Conservation (phyloP, 2,888 invertebrate genomes). For the Nycteola revayana region DNA sequence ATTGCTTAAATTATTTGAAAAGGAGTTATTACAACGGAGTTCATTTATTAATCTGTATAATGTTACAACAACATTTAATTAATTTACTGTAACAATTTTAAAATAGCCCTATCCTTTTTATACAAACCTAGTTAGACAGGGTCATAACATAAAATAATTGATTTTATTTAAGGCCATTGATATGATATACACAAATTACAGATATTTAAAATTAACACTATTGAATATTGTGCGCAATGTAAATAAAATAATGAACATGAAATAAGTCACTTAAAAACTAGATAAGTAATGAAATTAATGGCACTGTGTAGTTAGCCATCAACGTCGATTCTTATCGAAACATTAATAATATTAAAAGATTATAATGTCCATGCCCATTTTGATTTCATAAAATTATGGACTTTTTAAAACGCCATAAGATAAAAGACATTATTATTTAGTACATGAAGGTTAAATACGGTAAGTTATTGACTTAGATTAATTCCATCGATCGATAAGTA, state of each 20-base stretch:
- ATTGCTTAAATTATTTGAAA: too few species aligned
- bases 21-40: too few species aligned
- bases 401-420: slow-evolving; percentile 28
- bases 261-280: slow-evolving; percentile 18
- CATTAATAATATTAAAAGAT: slow-evolving; percentile 19
- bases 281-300: slow-evolving; percentile 26
- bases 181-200: slow-evolving; percentile 14
- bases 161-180: too few species aligned
- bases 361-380: slow-evolving; percentile 23
- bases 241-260: slow-evolving; percentile 19
- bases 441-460: slow-evolving; percentile 14
- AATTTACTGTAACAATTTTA: too few species aligned
- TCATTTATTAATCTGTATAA: too few species aligned
- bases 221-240: slow-evolving; percentile 31
- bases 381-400: slow-evolving; percentile 29
- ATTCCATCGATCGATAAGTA: slow-evolving; percentile 14
- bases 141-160: neutral
- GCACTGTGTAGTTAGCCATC: slow-evolving; percentile 35
- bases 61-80: too few species aligned
- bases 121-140: too few species aligned
- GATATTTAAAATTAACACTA: slow-evolving; percentile 16
- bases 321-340: neutral
- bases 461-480: slow-evolving; percentile 13
- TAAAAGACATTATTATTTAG: slow-evolving; percentile 3
- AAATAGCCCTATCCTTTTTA: too few species aligned